Conservation (phyloP, 1,140 invertebrate genomes). For the Homalodisca vitripennis region DNA sequence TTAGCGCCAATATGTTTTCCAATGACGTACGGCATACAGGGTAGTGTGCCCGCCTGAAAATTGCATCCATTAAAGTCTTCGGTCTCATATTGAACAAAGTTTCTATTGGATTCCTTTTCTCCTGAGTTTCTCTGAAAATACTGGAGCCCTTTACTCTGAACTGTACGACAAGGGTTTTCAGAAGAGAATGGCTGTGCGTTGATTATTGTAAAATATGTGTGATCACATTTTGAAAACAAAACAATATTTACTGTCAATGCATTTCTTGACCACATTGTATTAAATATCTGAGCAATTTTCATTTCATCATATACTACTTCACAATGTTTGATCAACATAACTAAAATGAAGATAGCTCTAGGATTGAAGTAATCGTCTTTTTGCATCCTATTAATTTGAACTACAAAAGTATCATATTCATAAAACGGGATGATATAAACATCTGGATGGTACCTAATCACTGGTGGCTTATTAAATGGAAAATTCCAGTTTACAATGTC, state of each 20-base stretch:
- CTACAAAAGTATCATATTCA: not conserved
- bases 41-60: not conserved
- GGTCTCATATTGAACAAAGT: not conserved
- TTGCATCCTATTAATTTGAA: not conserved
- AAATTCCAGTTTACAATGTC: not conserved
- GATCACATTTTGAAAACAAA: not conserved
- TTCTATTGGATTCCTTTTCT: not conserved
- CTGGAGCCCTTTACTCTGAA: not conserved
- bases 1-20: not conserved
- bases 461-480: not conserved
- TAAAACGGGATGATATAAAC: not conserved
- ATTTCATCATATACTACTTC: not conserved
- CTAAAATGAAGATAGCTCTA: constrained; percentile 1
- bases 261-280: not conserved
- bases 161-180: not conserved
- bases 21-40: not conserved
- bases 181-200: not conserved
- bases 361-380: not conserved
- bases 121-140: not conserved
- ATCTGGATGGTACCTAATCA: not conserved
- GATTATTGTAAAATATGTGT: not conserved
- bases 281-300: not conserved
- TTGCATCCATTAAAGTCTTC: not conserved
- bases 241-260: not conserved
- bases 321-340: not conserved